Evolutionary conservation across 2,888 invertebrate genomes (phyloP).

Genomic region (Priocnemis perturbator): DNA sequence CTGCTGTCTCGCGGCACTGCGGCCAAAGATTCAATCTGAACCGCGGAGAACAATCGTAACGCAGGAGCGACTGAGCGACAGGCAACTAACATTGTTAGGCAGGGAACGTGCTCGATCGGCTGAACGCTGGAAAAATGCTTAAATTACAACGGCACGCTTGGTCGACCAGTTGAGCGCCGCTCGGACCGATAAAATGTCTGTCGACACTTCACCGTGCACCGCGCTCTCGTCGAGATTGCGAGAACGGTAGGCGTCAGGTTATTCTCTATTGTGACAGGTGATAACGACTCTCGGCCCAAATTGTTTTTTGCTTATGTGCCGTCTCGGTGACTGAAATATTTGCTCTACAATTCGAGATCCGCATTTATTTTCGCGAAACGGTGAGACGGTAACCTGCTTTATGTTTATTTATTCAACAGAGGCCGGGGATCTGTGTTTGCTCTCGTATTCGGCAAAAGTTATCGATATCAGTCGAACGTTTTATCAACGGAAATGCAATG

Average conservation of each 20-base stretch:
- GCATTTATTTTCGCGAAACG: conserved; percentile 9
- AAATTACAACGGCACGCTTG: too few species aligned
- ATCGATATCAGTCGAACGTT: background rate
- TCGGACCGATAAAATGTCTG: too few species aligned
- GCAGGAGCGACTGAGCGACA: too few species aligned
- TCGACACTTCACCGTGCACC: background rate
- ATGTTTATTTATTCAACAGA: background rate
- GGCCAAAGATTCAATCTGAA: too few species aligned
- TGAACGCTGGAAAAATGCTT: too few species aligned
- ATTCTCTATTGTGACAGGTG: conserved; percentile 14
- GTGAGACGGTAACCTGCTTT: background rate
- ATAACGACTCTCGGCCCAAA: conserved; percentile 4
- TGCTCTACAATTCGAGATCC: conserved; percentile 9
- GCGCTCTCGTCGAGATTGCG: background rate
- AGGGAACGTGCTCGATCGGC: too few species aligned
- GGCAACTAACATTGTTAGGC: too few species aligned
- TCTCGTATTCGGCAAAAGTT: background rate
- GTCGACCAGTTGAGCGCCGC: too few species aligned
- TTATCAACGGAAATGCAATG: background rate
- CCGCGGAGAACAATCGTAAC: too few species aligned
- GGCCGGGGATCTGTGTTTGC: conserved; percentile 1
- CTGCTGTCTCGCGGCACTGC: too few species aligned
- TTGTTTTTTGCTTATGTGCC: conserved; percentile 5
- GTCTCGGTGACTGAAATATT: conserved; percentile 13
- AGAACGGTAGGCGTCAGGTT: background rate